These are phyloP conservation scores for Coenonympha arcania DNA, from an alignment of 2,888 invertebrate species.

Conservation along the genomic window DNA sequence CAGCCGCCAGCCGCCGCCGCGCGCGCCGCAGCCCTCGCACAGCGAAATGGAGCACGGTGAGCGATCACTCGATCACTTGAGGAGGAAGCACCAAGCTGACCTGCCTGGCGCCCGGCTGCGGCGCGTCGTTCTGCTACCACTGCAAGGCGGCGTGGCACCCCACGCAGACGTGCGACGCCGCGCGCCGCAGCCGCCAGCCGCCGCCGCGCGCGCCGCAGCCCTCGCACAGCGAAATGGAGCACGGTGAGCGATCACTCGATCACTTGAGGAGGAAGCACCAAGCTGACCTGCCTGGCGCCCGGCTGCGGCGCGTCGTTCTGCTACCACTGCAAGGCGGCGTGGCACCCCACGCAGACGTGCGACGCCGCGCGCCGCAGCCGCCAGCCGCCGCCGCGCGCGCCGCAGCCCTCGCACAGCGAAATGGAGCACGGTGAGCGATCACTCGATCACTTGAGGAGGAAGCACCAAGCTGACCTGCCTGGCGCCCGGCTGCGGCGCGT, in stretches of 20 bases:
- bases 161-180: slow-evolving; percentile 97
- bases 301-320: slow-evolving; percentile 98
- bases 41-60: slow-evolving; percentile 56
- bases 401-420: slow-evolving; percentile 65
- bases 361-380: slow-evolving; percentile 90
- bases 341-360: slow-evolving; percentile 99
- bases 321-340: slow-evolving; percentile 98
- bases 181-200: slow-evolving; percentile 82
- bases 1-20: slow-evolving; percentile 81
- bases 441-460: too few species aligned
- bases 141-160: slow-evolving; percentile 99
- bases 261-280: too few species aligned
- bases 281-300: slow-evolving; percentile 91
- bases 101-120: slow-evolving; percentile 94
- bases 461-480: slow-evolving; percentile 95
- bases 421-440: slow-evolving; percentile 57
- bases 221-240: slow-evolving; percentile 51
- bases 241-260: too few species aligned
- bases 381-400: slow-evolving; percentile 80
- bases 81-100: slow-evolving; percentile 94
- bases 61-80: too few species aligned
- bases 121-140: slow-evolving; percentile 98
- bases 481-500: slow-evolving; percentile 93
- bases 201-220: slow-evolving; percentile 80
- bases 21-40: slow-evolving; percentile 75